A percentile compares a stretch with the other conserved stretches of the same genome.
Conservation (phyloP, 2,888 invertebrate genomes). For the Tipula lateralis region DNA sequence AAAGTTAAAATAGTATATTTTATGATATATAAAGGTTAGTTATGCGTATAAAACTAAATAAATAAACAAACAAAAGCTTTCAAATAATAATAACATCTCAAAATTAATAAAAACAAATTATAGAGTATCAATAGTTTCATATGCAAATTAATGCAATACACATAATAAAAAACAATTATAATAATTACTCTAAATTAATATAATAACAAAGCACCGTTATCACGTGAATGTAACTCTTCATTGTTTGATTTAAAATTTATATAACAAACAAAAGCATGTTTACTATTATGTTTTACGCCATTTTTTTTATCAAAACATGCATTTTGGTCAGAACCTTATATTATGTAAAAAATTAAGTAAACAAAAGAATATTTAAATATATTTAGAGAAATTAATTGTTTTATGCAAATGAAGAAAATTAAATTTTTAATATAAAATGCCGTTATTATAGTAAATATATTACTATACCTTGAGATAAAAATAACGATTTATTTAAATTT, state of each 20-base stretch:
- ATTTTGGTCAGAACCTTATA: not conserved
- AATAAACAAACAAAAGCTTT: slow-evolving; percentile 1
- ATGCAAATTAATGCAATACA: not conserved
- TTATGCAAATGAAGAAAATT: not conserved
- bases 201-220: not conserved
- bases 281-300: not conserved
- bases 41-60: not conserved
- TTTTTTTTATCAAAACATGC: not conserved
- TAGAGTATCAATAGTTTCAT: slow-evolving; percentile 11
- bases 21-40: not conserved
- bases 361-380: not conserved
- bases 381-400: not conserved
- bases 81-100: not conserved
- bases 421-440: not conserved
- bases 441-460: not conserved
- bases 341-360: not conserved
- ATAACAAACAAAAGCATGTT: not conserved
- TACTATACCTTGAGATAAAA: not conserved
- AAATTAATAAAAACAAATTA: not conserved
- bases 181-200: not conserved
- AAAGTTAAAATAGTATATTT: not conserved
- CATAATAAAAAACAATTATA: not conserved
- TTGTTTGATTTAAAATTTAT: not conserved
- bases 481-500: not conserved
- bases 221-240: not conserved